Evolutionary conservation across 2,888 invertebrate species (phyloP), one percentile per base, ranked within the genome.

Genomic region (Epistrophe eligans): DNA sequence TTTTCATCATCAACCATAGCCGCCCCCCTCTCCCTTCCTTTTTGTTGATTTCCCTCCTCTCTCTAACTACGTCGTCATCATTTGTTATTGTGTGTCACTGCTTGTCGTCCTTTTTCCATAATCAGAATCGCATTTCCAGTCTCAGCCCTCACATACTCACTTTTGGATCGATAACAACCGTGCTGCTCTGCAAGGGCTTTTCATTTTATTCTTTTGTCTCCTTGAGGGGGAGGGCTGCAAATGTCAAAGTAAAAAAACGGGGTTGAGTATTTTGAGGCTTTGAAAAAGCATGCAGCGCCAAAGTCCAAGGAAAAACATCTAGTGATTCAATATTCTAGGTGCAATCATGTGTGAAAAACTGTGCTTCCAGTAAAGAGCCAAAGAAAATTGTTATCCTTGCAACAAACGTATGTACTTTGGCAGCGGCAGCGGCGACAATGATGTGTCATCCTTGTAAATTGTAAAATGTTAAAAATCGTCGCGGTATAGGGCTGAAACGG

Each of bases 51-150:
- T 32, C 5, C 17, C 48, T 17, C 55, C 40, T n/a, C n/a, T 19
- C 24, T 8, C 55, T 11, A 62, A 64, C 81, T 73, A 62, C 57
- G 74, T 64, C 66, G 70, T 87, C 79, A 73, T 85, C 73, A 66
- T 52, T 32, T 84, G 83, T 87, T 83, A 82, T 87, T 87, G 77
- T 87, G 83, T 83, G 83, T 83, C 83, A 81, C 77, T 81, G 74
- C 72, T 64, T 35, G 5, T 62, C 64, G 60, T 77, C 62, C 74
- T 77, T 83, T 67, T 87, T 82, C 72, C 83, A 87, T 62, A 72
- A 60, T 40, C 66, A 79, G 72, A 87, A 87, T 83, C 83, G 83
- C 83, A 87, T 87, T 87, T 87, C 87, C 83, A 83, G 85, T 82
- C 66, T 87, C 82, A 71, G 48, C 35, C 57, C 55, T 67, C 50